Evolutionary conservation across 2,797 vertebrate genomes (phyloP), one percentile per base, ranked within the genome.

Genomic region (Acanthiza pusilla): DNA sequence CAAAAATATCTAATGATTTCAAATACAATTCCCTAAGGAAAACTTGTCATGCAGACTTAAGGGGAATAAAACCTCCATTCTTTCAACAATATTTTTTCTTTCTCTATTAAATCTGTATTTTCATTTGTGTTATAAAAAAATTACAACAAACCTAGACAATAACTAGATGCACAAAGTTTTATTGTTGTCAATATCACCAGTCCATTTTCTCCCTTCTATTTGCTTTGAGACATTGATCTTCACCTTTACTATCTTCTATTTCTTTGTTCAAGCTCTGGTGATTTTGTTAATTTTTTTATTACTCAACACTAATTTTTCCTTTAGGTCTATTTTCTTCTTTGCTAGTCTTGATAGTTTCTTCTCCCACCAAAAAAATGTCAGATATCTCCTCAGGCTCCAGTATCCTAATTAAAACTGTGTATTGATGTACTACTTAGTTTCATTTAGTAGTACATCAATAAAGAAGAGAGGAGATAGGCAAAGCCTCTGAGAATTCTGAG

Each of bases 331-430:
- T 66, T 92, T 91, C 91, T 71, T 40, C 34, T 80, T 60, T 85
- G 9, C 25, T 76, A 29, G n/a, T 16, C 13, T 70, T 88, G 43
- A 62, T 51, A 82, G 14, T 72, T 93, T 94, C 65, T 94, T 75
- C 34, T 82, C n/a, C 17, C 16, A 42, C 34, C 48, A 92, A 67
- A 84, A 71, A 58, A 73, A 79, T 70, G 45, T 93, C 60, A 85
- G 68, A 45, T 40, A 34, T 50, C 16, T 71, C 82, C 66, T 87
- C 63, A 80, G 70, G 58, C 43, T 23, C 36, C 21, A 71, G 23
- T 14, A 86, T 94, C 50, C 78, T 94, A 95, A 96, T 95, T 96
- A 95, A 96, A 96, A 70, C 32, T 74, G 17, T 45, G 16, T 77
- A 93, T 92, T 96, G 90, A 96, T 91, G 51, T 65, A 78, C 34